A percentile compares a stretch with the other conserved stretches of the same genome.
phyloP scores from a whole-genome alignment of 2,888 invertebrate genomes.

The Stenodera caucasica region DNA sequence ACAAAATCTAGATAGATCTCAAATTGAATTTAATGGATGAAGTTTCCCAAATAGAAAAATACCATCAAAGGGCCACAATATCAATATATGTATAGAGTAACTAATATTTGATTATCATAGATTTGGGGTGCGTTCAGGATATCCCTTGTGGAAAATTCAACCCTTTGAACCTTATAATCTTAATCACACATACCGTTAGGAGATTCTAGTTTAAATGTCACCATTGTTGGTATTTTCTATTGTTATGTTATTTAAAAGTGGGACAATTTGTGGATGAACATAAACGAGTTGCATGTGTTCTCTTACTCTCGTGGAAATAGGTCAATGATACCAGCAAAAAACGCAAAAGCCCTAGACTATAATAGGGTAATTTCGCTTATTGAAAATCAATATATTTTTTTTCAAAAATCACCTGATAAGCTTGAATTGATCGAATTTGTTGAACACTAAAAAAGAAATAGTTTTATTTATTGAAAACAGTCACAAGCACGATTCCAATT shows the following conservation, averaged over 20 bases:
- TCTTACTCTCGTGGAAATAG: conserved; percentile 6
- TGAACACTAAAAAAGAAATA: background rate
- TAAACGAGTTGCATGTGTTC: background rate
- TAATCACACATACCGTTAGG: too few relatives aligned
- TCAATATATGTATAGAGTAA: too few relatives aligned
- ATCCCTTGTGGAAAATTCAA: background rate
- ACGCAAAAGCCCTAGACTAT: background rate
- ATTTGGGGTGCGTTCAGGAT: background rate
- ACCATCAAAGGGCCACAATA: too few relatives aligned
- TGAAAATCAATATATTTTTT: too few relatives aligned
- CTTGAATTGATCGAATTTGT: too few relatives aligned
- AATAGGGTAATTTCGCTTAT: too few relatives aligned
- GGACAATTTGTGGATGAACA: background rate
- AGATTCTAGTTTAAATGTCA: too few relatives aligned
- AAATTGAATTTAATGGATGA: background rate
- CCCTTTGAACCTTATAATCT: too few relatives aligned
- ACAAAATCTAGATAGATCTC: background rate
- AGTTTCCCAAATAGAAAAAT: too few relatives aligned
- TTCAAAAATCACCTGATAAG: too few relatives aligned
- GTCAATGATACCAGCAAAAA: background rate
- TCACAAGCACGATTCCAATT: conserved; percentile 1
- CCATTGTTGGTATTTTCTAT: too few relatives aligned
- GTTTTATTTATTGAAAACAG: background rate
- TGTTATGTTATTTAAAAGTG: background rate
- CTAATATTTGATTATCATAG: background rate